A percentile compares a stretch with the other conserved stretches of the same genome.
These are phyloP conservation scores for Chaetoderma sp. DNA, from an alignment of 2,888 invertebrate genomes.

Conservation along the genomic window DNA sequence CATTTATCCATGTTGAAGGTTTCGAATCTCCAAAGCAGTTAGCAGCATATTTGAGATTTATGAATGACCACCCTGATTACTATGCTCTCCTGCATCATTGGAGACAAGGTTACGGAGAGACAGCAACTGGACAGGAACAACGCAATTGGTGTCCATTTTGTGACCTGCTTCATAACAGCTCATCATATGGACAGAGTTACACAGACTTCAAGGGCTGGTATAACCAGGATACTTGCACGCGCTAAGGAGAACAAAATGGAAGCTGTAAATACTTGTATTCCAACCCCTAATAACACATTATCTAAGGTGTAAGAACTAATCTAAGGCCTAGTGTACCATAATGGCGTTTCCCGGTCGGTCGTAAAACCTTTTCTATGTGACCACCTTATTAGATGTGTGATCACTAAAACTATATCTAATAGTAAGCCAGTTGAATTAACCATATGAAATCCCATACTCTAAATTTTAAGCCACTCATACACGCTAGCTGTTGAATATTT, in stretches of 20 bases:
- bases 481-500: no score
- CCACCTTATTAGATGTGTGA: no score
- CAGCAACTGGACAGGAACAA: background rate
- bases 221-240: background rate
- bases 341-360: no score
- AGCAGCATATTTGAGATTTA: background rate
- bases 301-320: no score
- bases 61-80: background rate
- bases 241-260: background rate
- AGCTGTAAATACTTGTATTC: no score
- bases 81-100: background rate
- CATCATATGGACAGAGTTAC: background rate
- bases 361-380: no score
- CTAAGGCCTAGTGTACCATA: no score
- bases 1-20: background rate
- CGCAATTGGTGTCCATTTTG: background rate
- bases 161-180: background rate
- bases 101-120: background rate
- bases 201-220: slow-evolving; percentile 10
- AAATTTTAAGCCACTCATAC: no score
- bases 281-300: no score
- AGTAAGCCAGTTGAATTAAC: no score
- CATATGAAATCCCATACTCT: no score
- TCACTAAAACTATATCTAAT: no score
- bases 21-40: background rate